A percentile compares a stretch with the other conserved stretches of the same genome.
These are phyloP conservation scores for Stenodema calcarata DNA, from an alignment of 2,888 invertebrate species.

Conservation along the genomic window DNA sequence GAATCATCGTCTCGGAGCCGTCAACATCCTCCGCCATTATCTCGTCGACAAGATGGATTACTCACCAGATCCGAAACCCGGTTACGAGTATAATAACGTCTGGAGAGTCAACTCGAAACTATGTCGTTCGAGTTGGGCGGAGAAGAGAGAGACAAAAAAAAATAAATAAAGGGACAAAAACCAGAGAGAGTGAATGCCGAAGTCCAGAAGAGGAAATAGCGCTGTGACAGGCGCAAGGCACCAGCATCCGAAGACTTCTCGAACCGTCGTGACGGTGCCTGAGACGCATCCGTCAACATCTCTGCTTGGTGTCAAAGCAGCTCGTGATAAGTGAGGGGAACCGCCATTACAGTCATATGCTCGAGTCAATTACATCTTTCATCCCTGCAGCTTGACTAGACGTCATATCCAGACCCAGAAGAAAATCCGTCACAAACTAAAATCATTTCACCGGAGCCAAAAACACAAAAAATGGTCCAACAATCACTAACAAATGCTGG, in stretches of 20 bases:
- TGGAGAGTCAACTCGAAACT: neutral
- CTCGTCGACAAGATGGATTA: neutral
- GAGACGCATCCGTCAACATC: neutral
- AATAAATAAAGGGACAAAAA: neutral
- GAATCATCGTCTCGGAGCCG: neutral
- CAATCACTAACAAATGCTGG: too few species aligned
- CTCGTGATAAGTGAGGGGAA: too few species aligned
- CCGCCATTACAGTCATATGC: too few species aligned
- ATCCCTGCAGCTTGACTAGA: too few species aligned
- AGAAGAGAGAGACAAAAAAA: neutral
- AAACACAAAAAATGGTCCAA: too few species aligned
- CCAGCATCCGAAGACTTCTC: neutral
- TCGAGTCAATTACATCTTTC: too few species aligned
- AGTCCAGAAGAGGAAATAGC: neutral
- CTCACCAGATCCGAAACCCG: neutral
- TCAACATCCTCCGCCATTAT: neutral
- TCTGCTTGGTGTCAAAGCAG: neutral
- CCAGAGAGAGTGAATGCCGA: too few species aligned
- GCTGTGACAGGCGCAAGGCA: neutral
- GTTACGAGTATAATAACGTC: neutral
- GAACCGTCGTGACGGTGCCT: neutral
- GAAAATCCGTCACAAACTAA: too few species aligned
- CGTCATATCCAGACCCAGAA: too few species aligned
- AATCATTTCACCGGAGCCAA: too few species aligned
- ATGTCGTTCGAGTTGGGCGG: too few species aligned